Evolutionary conservation across 1,140 invertebrate species (phyloP), one percentile per base, ranked within the genome.

Genomic region (Olivierus martensii): DNA sequence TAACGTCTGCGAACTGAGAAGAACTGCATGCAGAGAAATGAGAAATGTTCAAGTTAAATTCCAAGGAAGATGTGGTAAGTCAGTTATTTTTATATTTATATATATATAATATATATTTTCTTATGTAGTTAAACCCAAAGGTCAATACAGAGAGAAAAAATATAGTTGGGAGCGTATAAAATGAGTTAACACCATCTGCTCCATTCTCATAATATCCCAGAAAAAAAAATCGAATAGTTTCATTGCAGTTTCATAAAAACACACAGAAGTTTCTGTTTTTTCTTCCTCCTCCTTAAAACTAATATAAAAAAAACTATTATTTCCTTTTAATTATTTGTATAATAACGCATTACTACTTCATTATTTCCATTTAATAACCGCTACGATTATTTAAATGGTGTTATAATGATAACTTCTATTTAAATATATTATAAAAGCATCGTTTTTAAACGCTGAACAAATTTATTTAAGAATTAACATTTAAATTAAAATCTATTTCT

Each of bases 11-110:
- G 83, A 90, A 62, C 74, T 93, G 66, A 78, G 80, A 56, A 73
- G 76, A 56, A 75, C 77, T n/a, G 80, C 86, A 1, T 93, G 88
- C 69, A 71, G 75, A 18, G 69, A 75, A 14, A 77, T 79, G 55
- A 74, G 73, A 47, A 84, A 86, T 66, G 83, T 93, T 61, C 80
- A 78, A n/a, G 77, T 89, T 62, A 87, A 85, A 65, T 91, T 84
- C 69, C 76, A 77, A 52, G 89, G 89, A 42, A 86, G 84, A 74
- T 93, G 89, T 70, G 87, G 88, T 93, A 69, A 80, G 83, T 78
- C 58, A 36, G 28, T 43, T 18, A 5, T 18, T 43, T 7, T 43
- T 43, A 43, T 43, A 18, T 43, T 18, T 43, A 4, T 43, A 43
- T 12, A 12, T 39, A 39, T 39, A 12, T 39, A 39, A 12, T 39